These are phyloP conservation scores for Pantherophis vulpinus DNA, from an alignment of 2,797 vertebrate species.

Conservation along the genomic window DNA sequence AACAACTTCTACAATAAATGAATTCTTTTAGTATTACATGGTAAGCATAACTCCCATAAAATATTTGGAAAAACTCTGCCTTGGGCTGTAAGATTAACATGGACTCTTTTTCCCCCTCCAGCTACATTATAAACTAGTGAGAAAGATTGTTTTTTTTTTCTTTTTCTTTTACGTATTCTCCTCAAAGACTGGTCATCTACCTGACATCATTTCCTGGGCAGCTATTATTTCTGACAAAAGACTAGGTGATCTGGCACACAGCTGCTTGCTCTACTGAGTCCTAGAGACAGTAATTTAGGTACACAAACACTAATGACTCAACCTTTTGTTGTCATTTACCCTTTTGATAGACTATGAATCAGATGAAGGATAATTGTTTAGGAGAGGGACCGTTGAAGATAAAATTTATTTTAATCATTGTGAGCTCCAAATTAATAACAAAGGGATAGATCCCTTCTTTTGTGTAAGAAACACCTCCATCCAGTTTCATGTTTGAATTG, in stretches of 20 bases:
- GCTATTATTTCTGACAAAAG: conserved; percentile 45
- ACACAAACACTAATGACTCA: conserved; percentile 47
- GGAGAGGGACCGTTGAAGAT: conserved; percentile 39
- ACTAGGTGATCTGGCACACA: conserved; percentile 19
- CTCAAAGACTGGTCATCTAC: conserved; percentile 49
- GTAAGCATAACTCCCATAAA: neutral
- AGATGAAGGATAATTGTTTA: conserved; percentile 46
- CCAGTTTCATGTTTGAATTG: neutral
- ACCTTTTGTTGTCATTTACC: conserved; percentile 55
- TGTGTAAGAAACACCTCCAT: neutral
- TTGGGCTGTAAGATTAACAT: conserved; percentile 32
- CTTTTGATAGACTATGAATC: conserved; percentile 48
- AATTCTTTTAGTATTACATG: neutral
- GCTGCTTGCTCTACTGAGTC: conserved; percentile 17
- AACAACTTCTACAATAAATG: neutral
- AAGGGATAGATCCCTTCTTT: neutral
- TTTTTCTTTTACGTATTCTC: neutral
- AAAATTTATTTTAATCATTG: conserved; percentile 46
- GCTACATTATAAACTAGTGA: conserved; percentile 39
- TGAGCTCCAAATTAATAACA: neutral
- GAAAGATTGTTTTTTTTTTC: neutral
- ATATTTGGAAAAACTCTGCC: neutral
- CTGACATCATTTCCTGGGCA: conserved; percentile 39
- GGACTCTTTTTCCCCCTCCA: conserved; percentile 15
- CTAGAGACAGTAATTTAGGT: conserved; percentile 42